A percentile compares a stretch with the other conserved stretches of the same genome.
These are phyloP conservation scores for Scolopax bukidnonensis DNA, from an alignment of 2,797 vertebrate species.

Conservation along the genomic window DNA sequence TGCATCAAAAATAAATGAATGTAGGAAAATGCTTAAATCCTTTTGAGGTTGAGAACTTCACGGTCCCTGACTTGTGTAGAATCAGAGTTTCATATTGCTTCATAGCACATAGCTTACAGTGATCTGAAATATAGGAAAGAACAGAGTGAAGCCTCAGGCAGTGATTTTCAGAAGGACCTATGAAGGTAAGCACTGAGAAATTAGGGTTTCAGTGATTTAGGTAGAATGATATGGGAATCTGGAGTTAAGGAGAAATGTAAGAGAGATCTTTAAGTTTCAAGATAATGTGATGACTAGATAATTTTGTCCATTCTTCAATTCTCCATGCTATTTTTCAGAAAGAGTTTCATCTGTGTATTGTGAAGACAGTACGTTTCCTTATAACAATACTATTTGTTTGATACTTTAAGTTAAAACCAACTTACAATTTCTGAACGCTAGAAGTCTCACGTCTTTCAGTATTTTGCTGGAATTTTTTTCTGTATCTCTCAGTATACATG, in stretches of 20 bases:
- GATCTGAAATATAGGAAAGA: neutral
- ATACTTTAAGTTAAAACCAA: neutral
- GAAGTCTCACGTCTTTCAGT: neutral
- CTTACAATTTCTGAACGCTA: neutral
- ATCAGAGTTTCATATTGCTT: neutral
- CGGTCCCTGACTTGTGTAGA: neutral
- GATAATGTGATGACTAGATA: neutral
- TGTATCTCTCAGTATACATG: neutral
- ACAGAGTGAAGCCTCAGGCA: neutral
- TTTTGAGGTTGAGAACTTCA: neutral
- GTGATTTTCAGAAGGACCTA: neutral
- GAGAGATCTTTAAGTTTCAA: neutral
- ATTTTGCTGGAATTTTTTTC: neutral
- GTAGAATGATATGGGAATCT: neutral
- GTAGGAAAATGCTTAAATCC: neutral
- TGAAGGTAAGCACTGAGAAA: neutral
- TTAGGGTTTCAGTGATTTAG: neutral
- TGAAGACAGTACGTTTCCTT: neutral
- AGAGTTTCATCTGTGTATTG: neutral
- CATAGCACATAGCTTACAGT: neutral
- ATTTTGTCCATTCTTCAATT: neutral
- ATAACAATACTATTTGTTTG: neutral
- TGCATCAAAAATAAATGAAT: neutral
- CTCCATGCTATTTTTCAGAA: neutral
- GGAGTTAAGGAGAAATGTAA: neutral